phyloP scores from a whole-genome alignment of 2,113 vertebrate species.

The Megaceryle torquata region DNA sequence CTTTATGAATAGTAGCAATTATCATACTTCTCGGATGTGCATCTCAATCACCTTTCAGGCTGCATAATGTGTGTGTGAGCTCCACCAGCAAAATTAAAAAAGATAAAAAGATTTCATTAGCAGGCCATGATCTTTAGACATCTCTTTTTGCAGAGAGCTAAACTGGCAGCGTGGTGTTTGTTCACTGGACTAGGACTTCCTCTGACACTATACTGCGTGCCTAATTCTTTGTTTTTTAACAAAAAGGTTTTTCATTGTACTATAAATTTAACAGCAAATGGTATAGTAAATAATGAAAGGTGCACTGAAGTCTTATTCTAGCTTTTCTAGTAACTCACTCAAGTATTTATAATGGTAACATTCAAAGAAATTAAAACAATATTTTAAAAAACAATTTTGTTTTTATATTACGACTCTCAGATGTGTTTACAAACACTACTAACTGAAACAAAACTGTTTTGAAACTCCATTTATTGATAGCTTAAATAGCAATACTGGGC shows the following conservation, averaged over 20 bases:
- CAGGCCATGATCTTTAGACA: background rate
- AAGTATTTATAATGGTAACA: background rate
- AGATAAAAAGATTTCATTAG: background rate
- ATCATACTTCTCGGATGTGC: background rate
- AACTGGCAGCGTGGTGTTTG: background rate
- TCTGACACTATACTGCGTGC: background rate
- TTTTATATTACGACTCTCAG: background rate
- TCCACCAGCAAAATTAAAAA: background rate
- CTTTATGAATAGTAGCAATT: constrained; percentile 28
- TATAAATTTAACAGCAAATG: background rate
- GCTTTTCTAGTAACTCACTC: background rate
- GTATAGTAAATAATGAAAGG: background rate
- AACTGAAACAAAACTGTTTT: background rate
- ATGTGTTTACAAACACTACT: background rate
- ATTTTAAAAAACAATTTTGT: background rate
- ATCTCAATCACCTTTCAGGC: background rate
- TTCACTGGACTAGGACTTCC: background rate
- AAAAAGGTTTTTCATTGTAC: background rate
- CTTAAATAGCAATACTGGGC: background rate
- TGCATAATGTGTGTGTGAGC: background rate
- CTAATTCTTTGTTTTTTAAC: background rate
- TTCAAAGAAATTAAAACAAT: background rate
- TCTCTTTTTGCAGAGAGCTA: background rate
- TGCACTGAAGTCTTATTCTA: background rate
- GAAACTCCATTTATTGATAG: background rate